Evolutionary conservation across 2,888 invertebrate species (phyloP).

Genomic region (Dichetophora obliterata): DNA sequence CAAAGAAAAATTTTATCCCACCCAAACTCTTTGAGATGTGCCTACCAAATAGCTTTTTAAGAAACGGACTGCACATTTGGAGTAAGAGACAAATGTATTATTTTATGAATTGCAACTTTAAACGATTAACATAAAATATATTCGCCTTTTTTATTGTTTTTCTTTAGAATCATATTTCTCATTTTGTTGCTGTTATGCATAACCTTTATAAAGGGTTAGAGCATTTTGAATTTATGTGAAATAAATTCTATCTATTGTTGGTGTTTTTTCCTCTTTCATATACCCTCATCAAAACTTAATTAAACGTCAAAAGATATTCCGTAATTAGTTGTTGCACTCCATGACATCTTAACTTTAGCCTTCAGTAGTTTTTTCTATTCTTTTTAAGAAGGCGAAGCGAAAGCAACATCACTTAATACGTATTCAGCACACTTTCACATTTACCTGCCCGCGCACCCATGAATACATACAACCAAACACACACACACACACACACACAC

Average conservation of each 20-base stretch:
- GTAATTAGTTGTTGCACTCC: slow-evolving; percentile 7
- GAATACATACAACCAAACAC: not conserved
- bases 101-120: no score
- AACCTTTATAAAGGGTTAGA: no score
- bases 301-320: not conserved
- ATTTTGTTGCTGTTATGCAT: no score
- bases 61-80: no score
- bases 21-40: no score
- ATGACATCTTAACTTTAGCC: slow-evolving; percentile 1
- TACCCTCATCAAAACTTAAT: not conserved
- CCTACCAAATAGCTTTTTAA: no score
- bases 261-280: not conserved
- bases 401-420: not conserved
- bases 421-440: not conserved
- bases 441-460: not conserved
- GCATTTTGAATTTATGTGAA: no score
- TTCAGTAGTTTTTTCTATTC: not conserved
- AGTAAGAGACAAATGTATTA: no score
- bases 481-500: not conserved
- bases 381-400: not conserved
- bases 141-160: no score
- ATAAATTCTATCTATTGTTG: not conserved
- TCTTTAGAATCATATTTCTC: no score
- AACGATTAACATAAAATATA: no score
- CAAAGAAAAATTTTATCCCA: no score